These are phyloP conservation scores for Aldrovandia affinis DNA, from an alignment of 2,797 vertebrate genomes.

Conservation along the genomic window DNA sequence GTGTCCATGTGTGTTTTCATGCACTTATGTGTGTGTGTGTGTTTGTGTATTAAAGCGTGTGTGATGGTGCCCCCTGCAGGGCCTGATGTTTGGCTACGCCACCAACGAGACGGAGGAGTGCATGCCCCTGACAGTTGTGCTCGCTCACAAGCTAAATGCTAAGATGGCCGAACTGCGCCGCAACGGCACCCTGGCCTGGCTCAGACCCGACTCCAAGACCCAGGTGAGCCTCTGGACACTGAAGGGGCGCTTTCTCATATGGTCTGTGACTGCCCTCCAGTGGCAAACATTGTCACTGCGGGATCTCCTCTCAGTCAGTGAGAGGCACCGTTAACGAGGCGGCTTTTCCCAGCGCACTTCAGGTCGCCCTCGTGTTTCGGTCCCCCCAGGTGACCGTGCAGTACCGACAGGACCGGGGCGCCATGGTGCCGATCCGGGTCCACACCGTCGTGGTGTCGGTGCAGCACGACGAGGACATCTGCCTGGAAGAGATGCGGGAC, in stretches of 20 bases:
- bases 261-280: background rate
- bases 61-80: slow-evolving; percentile 64
- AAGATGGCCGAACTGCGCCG: slow-evolving; percentile 92
- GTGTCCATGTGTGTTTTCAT: background rate
- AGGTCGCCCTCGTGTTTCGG: background rate
- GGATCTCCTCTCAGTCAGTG: background rate
- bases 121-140: slow-evolving; percentile 92
- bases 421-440: slow-evolving; percentile 87
- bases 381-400: slow-evolving; percentile 87
- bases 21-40: too few species aligned
- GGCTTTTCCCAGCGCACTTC: background rate
- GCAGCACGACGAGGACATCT: slow-evolving; percentile 86
- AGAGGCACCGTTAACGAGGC: background rate
- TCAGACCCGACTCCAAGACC: slow-evolving; percentile 93
- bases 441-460: slow-evolving; percentile 94
- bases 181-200: slow-evolving; percentile 84
- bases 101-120: slow-evolving; percentile 95
- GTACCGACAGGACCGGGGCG: slow-evolving; percentile 90
- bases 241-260: too few species aligned
- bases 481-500: slow-evolving; percentile 86
- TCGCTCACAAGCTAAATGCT: slow-evolving; percentile 93
- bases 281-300: background rate
- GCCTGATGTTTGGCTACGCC: slow-evolving; percentile 96
- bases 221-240: slow-evolving; percentile 86
- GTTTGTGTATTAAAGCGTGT: slow-evolving; percentile 17